These are phyloP conservation scores for Mesoclemmys tuberculata DNA, from an alignment of 2,113 vertebrate species.

Conservation along the genomic window DNA sequence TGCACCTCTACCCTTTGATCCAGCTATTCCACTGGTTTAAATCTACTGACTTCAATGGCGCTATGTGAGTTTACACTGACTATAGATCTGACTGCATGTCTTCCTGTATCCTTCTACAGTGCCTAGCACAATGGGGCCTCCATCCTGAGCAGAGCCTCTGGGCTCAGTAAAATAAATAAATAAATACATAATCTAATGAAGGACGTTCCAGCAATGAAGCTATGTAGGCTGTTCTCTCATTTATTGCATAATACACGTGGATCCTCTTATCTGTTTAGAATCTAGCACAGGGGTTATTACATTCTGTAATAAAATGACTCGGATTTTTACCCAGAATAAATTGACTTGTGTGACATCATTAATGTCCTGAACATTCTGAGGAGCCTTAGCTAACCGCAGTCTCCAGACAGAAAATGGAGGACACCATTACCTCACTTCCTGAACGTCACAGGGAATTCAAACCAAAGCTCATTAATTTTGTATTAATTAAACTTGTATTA, in stretches of 20 bases:
- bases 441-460: conserved; percentile 11
- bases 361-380: conserved; percentile 43
- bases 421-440: neutral
- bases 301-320: conserved; percentile 54
- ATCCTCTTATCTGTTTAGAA: conserved; percentile 28
- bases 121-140: neutral
- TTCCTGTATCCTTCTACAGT: neutral
- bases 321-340: conserved; percentile 63
- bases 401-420: conserved; percentile 13
- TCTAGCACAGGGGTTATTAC: conserved; percentile 33
- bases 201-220: conserved; percentile 25
- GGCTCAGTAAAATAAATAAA: conserved; percentile 30
- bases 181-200: neutral
- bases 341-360: conserved; percentile 55
- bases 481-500: conserved; percentile 66
- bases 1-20: neutral
- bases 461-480: conserved; percentile 51
- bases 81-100: neutral
- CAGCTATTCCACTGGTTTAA: neutral
- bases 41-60: neutral
- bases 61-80: neutral
- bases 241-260: neutral
- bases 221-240: conserved; percentile 41
- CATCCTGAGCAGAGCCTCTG: neutral
- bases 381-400: conserved; percentile 36